These are phyloP conservation scores for Malurus splendens DNA, from an alignment of 2,797 vertebrate species.

Conservation along the genomic window DNA sequence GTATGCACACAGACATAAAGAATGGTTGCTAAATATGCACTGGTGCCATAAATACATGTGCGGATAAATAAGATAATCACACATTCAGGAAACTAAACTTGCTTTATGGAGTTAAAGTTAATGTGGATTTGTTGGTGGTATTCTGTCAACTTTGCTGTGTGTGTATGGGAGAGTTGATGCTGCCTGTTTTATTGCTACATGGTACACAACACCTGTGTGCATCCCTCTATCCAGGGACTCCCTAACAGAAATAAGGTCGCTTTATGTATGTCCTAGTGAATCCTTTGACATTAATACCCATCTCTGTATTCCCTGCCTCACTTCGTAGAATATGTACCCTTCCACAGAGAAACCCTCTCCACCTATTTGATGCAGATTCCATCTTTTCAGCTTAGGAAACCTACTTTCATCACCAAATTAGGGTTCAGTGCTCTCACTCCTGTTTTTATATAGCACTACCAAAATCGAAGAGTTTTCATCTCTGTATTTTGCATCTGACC, in stretches of 20 bases:
- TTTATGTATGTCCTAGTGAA: not conserved
- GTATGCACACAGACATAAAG: not conserved
- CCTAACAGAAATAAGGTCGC: not conserved
- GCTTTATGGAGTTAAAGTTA: not conserved
- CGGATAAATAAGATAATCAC: not conserved
- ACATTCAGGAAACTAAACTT: not conserved
- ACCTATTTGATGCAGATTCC: not conserved
- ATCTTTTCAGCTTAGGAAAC: not conserved
- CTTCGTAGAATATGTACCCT: not conserved
- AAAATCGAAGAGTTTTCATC: not conserved
- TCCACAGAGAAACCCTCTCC: not conserved
- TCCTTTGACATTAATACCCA: not conserved
- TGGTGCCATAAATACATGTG: not conserved
- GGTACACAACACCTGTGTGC: not conserved
- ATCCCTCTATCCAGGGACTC: not conserved
- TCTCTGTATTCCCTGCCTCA: not conserved
- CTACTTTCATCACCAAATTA: not conserved
- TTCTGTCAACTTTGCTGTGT: not conserved
- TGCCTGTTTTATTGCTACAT: not conserved
- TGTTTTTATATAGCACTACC: not conserved
- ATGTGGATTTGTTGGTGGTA: not conserved
- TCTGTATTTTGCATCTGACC: not conserved
- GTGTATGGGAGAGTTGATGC: fast-evolving
- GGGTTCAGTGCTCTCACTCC: not conserved
- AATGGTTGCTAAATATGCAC: not conserved